Conservation (phyloP, 2,797 vertebrate genomes). For the Heterohyrax brucei region DNA sequence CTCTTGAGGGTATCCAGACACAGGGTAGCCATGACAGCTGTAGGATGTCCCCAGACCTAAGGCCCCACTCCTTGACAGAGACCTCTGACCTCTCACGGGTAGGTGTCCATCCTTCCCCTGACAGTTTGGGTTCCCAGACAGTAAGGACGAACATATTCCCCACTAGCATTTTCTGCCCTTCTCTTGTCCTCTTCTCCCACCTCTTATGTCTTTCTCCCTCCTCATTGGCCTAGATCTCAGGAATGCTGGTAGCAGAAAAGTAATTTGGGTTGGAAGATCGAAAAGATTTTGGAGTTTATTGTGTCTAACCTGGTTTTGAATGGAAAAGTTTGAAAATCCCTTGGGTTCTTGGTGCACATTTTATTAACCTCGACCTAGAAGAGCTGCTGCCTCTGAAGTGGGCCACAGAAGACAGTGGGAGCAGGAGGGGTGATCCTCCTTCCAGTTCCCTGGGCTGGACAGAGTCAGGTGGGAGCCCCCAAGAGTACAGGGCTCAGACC, state of each 20-base stretch:
- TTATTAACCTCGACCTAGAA: constrained; percentile 78
- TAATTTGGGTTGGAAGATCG: constrained; percentile 61
- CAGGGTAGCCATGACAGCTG: background rate
- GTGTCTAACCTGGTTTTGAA: constrained; percentile 83
- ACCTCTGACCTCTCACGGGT: accelerated
- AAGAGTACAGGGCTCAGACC: constrained; percentile 45
- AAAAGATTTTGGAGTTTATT: constrained; percentile 55
- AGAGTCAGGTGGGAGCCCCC: background rate
- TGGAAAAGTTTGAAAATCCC: constrained; percentile 53
- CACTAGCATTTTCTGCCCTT: background rate
- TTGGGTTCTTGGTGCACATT: constrained; percentile 61
- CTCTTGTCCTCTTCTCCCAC: background rate
- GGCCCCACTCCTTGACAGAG: too few relatives aligned
- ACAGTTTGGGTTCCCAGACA: background rate
- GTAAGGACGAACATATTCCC: background rate
- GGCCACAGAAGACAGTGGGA: constrained; percentile 69
- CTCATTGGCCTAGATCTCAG: background rate
- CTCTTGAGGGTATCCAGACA: background rate
- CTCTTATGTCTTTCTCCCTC: background rate
- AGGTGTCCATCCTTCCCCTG: background rate
- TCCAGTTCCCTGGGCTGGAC: background rate
- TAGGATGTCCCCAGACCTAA: background rate
- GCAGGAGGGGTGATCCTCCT: background rate
- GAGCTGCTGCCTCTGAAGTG: constrained; percentile 78
- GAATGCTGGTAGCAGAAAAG: background rate